phyloP scores from a whole-genome alignment of 2,113 vertebrate genomes.

The Lepisosteus oculatus region DNA sequence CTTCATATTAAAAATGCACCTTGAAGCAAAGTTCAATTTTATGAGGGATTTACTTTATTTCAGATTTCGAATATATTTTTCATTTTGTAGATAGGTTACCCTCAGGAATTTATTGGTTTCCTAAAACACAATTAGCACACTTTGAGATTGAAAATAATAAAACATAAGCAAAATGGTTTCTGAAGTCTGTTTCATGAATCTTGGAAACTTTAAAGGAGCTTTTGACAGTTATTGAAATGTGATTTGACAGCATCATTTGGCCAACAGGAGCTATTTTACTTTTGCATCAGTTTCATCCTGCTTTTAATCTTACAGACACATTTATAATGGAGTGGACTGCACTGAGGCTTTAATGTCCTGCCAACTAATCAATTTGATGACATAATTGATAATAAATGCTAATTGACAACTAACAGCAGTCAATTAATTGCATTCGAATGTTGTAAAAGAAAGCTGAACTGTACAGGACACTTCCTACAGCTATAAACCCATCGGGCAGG shows the following conservation, averaged over 20 bases:
- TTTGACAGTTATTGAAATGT: conserved; percentile 53
- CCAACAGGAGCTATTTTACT: conserved; percentile 65
- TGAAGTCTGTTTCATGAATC: conserved; percentile 31
- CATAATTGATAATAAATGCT: conserved; percentile 80
- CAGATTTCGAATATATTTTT: background rate
- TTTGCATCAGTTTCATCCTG: conserved; percentile 72
- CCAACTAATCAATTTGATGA: conserved; percentile 79
- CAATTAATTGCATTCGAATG: conserved; percentile 81
- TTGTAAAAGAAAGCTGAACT: conserved; percentile 75
- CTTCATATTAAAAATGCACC: conserved; percentile 28
- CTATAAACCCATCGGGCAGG: conserved; percentile 71
- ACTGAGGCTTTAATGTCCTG: conserved; percentile 73
- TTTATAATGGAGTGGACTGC: conserved; percentile 79
- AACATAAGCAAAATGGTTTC: background rate
- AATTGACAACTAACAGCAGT: conserved; percentile 84
- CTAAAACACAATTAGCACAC: background rate
- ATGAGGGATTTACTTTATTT: conserved; percentile 53
- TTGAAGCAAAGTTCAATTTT: conserved; percentile 38
- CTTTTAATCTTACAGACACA: conserved; percentile 76
- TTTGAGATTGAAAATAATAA: background rate
- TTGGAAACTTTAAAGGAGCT: conserved; percentile 34
- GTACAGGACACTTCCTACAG: conserved; percentile 73
- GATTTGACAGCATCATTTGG: conserved; percentile 63
- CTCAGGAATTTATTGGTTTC: background rate
- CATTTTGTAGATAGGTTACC: background rate